Percentiles rank a stretch among this genome's conserved stretches.
These are phyloP conservation scores for Pollenia amentaria DNA, from an alignment of 2,888 invertebrate genomes.

Conservation along the genomic window DNA sequence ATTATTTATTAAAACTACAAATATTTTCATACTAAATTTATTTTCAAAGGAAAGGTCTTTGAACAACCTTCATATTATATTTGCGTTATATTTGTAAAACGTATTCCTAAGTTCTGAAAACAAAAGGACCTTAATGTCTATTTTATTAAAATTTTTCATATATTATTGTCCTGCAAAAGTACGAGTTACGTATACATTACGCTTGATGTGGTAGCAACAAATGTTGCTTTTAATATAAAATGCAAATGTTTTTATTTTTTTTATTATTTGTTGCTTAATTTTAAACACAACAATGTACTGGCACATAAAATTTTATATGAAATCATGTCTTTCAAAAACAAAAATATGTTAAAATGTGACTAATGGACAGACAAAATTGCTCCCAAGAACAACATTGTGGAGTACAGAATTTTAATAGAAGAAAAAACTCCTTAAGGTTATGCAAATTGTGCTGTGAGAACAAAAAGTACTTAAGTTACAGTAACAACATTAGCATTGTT, in stretches of 20 bases:
- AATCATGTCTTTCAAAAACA: constrained; percentile 54
- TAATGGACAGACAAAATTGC: neutral
- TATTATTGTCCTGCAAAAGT: too few species aligned
- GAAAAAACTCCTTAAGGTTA: constrained; percentile 8
- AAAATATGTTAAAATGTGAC: constrained; percentile 1
- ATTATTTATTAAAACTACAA: too few species aligned
- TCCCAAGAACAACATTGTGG: neutral
- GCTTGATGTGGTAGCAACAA: constrained; percentile 76
- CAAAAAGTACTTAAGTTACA: constrained; percentile 4
- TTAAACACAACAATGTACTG: neutral
- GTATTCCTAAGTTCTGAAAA: too few species aligned
- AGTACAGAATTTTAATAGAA: neutral
- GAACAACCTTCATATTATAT: too few species aligned
- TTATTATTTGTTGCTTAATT: constrained; percentile 27
- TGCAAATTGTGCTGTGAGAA: constrained; percentile 3
- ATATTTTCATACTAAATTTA: too few species aligned
- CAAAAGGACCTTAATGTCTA: too few species aligned
- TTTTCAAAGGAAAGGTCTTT: neutral
- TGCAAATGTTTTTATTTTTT: constrained; percentile 76
- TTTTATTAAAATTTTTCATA: too few species aligned
- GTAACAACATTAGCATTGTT: neutral
- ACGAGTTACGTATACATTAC: neutral
- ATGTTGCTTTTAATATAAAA: constrained; percentile 82
- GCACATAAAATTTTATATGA: constrained; percentile 35
- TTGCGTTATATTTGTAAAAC: too few species aligned